Percentiles rank a stretch among this genome's conserved stretches.
Evolutionary conservation across 92 coral and sea anemone genomes (phyloP).

Genomic region (Epizoanthus ramosus): DNA sequence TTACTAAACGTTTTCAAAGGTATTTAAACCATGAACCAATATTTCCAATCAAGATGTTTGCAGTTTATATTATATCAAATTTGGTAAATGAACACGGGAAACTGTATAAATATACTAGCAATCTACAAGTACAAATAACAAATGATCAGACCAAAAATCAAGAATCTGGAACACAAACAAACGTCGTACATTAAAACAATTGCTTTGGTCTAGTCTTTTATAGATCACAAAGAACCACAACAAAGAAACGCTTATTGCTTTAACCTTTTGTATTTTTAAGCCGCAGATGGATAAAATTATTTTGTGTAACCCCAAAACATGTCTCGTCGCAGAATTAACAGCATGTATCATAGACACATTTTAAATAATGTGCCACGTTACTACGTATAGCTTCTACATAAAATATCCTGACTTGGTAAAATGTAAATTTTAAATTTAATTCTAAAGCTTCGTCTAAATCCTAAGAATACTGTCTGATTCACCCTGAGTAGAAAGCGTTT

Average conservation of each 20-base stretch:
- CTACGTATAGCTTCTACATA: too few relatives aligned
- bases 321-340: too few relatives aligned
- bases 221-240: constrained; percentile 3
- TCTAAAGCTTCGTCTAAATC: too few relatives aligned
- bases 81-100: constrained; percentile 1
- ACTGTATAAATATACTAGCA: neutral
- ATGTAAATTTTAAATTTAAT: too few relatives aligned
- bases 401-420: too few relatives aligned
- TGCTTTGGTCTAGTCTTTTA: constrained; percentile 8
- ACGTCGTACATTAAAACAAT: neutral
- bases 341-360: too few relatives aligned
- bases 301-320: neutral
- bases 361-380: too few relatives aligned
- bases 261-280: neutral
- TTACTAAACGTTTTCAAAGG: too few relatives aligned
- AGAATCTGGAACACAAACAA: neutral
- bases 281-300: neutral
- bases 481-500: too few relatives aligned
- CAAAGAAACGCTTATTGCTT: neutral
- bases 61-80: neutral
- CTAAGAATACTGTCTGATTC: too few relatives aligned
- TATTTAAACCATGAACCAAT: neutral
- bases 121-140: neutral
- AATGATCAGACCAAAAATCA: neutral
- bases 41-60: neutral